phyloP scores from a whole-genome alignment of 2,113 vertebrate genomes.

The Ciconia stormi region DNA sequence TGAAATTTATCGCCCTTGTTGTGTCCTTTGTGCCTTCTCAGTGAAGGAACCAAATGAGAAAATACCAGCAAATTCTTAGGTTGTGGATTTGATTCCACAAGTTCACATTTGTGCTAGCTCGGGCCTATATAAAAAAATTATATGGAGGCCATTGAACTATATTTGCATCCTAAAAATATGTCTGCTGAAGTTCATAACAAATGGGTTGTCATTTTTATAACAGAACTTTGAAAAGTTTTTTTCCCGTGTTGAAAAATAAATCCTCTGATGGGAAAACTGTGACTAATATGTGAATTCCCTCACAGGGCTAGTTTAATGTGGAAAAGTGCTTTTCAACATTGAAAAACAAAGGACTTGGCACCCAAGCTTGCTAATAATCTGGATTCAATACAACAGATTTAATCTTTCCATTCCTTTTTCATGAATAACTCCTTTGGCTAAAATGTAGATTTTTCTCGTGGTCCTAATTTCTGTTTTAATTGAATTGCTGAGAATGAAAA shows the following conservation, averaged over 20 bases:
- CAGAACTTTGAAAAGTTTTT: slow-evolving; percentile 12
- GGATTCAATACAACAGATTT: slow-evolving; percentile 27
- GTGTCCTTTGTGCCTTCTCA: neutral
- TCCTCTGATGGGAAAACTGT: slow-evolving; percentile 17
- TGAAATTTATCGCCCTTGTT: neutral
- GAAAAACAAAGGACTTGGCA: slow-evolving; percentile 26
- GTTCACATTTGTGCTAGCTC: neutral
- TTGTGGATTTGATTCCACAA: neutral
- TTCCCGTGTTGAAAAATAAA: slow-evolving; percentile 41
- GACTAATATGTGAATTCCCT: slow-evolving; percentile 22
- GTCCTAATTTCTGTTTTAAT: slow-evolving; percentile 47
- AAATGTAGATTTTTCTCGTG: slow-evolving; percentile 22
- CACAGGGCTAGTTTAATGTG: slow-evolving; percentile 30
- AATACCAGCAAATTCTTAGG: neutral
- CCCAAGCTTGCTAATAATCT: slow-evolving; percentile 18
- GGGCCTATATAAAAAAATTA: neutral
- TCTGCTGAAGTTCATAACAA: neutral
- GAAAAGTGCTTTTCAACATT: neutral
- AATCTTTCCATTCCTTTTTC: slow-evolving; percentile 29
- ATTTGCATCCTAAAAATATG: neutral
- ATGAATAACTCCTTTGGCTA: slow-evolving; percentile 26
- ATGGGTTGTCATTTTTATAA: slow-evolving; percentile 17
- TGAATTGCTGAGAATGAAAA: slow-evolving; percentile 52
- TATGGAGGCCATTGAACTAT: neutral
- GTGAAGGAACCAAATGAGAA: neutral